A percentile compares a stretch with the other conserved stretches of the same genome.
phyloP scores from a whole-genome alignment of 2,113 vertebrate species.

The Tauraco erythrolophus region DNA sequence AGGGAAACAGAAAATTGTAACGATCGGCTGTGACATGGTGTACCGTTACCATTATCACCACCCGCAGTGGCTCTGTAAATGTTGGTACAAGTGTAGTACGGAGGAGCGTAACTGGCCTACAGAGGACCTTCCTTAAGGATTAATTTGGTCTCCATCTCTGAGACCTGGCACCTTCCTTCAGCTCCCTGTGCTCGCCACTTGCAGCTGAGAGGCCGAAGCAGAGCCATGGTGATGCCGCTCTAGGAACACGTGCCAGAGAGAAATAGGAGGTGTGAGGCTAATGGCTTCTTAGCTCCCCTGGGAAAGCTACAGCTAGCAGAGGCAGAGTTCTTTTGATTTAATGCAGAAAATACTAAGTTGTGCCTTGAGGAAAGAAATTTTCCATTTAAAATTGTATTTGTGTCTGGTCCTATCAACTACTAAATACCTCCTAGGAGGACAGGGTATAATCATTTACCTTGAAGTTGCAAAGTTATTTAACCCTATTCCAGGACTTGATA shows the following conservation, averaged over 20 bases:
- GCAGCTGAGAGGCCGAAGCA: not conserved
- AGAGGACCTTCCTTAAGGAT: fast-evolving
- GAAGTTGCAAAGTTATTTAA: not conserved
- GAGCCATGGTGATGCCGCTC: fast-evolving
- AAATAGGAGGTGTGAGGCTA: not conserved
- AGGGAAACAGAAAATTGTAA: not conserved
- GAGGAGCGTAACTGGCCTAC: not conserved
- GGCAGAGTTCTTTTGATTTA: not conserved
- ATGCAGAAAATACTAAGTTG: not conserved
- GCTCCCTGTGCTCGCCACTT: not conserved
- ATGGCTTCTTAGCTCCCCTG: not conserved
- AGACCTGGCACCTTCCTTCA: not conserved
- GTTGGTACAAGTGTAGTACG: not conserved
- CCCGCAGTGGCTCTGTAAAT: not conserved
- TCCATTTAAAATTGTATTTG: not conserved
- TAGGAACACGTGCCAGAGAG: not conserved
- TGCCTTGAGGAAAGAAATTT: not conserved
- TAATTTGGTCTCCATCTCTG: not conserved
- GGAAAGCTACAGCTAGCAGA: not conserved
- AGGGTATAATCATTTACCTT: not conserved
- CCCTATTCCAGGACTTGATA: not conserved
- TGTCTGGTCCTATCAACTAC: not conserved
- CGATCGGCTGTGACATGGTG: not conserved
- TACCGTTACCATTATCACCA: not conserved
- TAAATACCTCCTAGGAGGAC: not conserved